These are phyloP conservation scores for Conopomorpha cramerella DNA, from an alignment of 1,140 invertebrate species.

Conservation along the genomic window DNA sequence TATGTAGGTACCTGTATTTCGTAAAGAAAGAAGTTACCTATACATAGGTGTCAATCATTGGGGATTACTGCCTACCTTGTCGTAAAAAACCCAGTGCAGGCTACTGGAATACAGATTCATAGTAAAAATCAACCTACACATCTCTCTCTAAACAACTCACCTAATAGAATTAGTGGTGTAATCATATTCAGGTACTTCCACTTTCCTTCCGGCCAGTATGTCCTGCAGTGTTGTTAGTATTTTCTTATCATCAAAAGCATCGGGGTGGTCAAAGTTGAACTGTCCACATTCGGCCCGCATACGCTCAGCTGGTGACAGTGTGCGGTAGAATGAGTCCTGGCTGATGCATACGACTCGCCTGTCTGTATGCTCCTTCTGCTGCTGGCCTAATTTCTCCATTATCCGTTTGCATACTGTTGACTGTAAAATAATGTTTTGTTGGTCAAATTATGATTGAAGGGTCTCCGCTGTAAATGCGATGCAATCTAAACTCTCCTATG, in stretches of 20 bases:
- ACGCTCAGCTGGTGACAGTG: constrained; percentile 81
- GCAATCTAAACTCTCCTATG: too few species aligned
- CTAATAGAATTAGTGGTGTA: constrained; percentile 68
- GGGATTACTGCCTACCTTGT: too few species aligned
- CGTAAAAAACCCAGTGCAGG: too few species aligned
- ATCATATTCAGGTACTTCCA: constrained; percentile 89
- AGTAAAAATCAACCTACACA: too few species aligned
- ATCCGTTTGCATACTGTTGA: constrained; percentile 96
- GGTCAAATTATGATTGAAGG: too few species aligned
- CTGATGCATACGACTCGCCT: constrained; percentile 92
- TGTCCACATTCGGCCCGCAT: constrained; percentile 85
- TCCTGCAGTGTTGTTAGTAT: constrained; percentile 79
- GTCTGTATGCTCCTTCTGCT: constrained; percentile 85
- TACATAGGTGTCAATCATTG: too few species aligned
- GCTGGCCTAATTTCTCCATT: constrained; percentile 91
- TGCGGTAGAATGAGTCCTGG: constrained; percentile 94
- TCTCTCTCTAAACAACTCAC: too few species aligned
- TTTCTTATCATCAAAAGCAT: constrained; percentile 87
- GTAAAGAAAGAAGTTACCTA: too few species aligned
- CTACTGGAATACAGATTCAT: too few species aligned
- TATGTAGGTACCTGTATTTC: too few species aligned
- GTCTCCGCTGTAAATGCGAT: too few species aligned
- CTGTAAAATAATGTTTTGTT: too few species aligned
- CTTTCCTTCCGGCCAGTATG: constrained; percentile 81
- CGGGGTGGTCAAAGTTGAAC: constrained; percentile 98